Evolutionary conservation across 2,113 vertebrate species (phyloP), one percentile per base, ranked within the genome.

Genomic region (Sapajus apella): DNA sequence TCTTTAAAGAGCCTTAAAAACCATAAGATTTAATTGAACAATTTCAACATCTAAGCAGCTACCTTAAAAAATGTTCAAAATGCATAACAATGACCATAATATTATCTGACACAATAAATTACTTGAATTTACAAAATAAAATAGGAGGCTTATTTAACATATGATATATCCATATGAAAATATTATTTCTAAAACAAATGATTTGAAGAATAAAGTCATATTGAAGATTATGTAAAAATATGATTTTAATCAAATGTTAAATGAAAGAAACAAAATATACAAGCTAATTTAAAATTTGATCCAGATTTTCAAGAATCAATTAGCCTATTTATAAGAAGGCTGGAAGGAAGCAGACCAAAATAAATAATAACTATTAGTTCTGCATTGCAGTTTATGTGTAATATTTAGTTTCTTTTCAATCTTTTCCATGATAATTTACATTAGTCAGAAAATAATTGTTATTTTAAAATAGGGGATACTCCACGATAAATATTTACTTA

Each of bases 181-280:
- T 40, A 16, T 70, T 81, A 30, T 76, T 88, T 84, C 8, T 4
- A 73, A 94, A 90, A 95, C 11, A 32, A 90, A 50, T 91, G 20
- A 90, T 84, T 95, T 90, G 72, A 58, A 91, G 18, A 90, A 32
- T 50, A 58, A 47, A 6, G 58, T 23, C 21, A 43, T 35, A 58
- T 52, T 75, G 47, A 88, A 97, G 32, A 91, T 37, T 56, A 90
- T 23, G 3, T n/a, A 80, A 37, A 2, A 68, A 73, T 35, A 10
- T 25, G 12, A 2, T 58, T 40, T 77, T 68, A 10, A 95, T 23
- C 25, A 82, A 95, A 90, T 68, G 6, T 64, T 92, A 96, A 50
- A 52, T 82, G 13, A 84, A 90, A 89, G 4, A 79, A 96, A 68
- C 23, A 94, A 98, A 98, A 96, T 94, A 93, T 64, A 80, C 77